Base-by-base conservation (phyloP, 2,888 invertebrate species). In the Thumatha senex region DNA sequence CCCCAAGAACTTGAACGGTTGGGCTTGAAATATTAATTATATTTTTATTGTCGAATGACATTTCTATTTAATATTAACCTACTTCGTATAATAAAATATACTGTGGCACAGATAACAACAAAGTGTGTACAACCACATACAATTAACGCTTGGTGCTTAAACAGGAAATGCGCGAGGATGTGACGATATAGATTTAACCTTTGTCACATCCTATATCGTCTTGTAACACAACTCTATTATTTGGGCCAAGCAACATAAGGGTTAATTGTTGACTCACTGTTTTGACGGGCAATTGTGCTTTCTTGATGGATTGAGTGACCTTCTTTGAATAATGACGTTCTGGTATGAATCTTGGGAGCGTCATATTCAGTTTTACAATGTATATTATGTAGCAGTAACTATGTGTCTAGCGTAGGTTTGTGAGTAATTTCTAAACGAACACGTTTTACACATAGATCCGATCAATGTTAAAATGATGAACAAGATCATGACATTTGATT, bases 181-280 rank as follows among this genome's bases (percentile, higher is more conserved):
- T 86, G 81, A 75, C 78, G 79, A 82, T 87, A 89, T 89, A 65
- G 88, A 86, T 89, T 90, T 89, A 90, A 90, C 89, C 89, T 90
- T 82, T 85, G 79, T 56, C 82, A 83, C 85, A 86, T 89, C 89
- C 89, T 82, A 84, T 64, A 76, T 63, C 80, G 78, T 89, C 87
- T 89, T 89, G 79, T 67, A 69, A 75, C 73, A 72, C 74, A 70
- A 71, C 67, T 44, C 10, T 48, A 61, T 74, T 69, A 82, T 76
- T 78, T 66, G 67, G 77, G 63, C n/a, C 43, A 44, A 43, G 42
- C 36, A 36, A 10, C 39, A 53, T 79, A 70, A 68, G 74, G 70
- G 72, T 76, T 73, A 76, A 78, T 49, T 67, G 68, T 56, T 82
- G 80, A 83, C 63, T 82, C 82, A 83, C 58, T 67, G 64, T 62